Evolutionary conservation across 2,113 vertebrate genomes (phyloP).

Genomic region (Mandrillus leucophaeus): DNA sequence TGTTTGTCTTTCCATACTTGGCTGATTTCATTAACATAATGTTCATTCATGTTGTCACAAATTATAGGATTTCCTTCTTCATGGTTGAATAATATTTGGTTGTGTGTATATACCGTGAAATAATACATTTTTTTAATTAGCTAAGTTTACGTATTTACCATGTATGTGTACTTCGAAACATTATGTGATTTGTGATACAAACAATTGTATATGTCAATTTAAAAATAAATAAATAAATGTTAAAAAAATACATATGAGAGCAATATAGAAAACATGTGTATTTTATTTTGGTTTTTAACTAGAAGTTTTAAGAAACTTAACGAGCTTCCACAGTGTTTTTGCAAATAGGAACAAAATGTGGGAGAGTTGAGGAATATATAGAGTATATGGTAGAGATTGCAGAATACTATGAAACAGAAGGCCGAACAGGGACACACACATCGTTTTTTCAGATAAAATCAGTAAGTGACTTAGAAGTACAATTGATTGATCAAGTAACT

Average conservation of each 20-base stretch:
- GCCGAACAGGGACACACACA: background rate
- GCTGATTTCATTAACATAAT: background rate
- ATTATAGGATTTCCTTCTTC: background rate
- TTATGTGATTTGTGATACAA: background rate
- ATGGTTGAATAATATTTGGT: background rate
- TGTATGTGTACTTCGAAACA: background rate
- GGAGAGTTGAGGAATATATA: background rate
- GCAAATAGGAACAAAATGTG: background rate
- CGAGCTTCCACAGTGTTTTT: background rate
- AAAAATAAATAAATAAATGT: background rate
- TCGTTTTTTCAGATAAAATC: background rate
- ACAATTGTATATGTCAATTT: background rate
- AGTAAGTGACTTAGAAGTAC: background rate
- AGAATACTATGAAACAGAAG: background rate
- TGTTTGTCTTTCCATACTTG: background rate
- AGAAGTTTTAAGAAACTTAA: background rate
- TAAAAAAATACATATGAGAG: background rate
- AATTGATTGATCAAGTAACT: background rate
- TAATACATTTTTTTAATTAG: background rate
- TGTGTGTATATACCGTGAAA: background rate
- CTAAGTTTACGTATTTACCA: background rate
- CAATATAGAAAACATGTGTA: background rate
- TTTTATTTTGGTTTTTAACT: background rate
- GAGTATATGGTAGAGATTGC: background rate
- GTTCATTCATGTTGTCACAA: background rate